These are phyloP conservation scores for Erinaceus europaeus DNA, from an alignment of 2,113 vertebrate species.

Conservation along the genomic window DNA sequence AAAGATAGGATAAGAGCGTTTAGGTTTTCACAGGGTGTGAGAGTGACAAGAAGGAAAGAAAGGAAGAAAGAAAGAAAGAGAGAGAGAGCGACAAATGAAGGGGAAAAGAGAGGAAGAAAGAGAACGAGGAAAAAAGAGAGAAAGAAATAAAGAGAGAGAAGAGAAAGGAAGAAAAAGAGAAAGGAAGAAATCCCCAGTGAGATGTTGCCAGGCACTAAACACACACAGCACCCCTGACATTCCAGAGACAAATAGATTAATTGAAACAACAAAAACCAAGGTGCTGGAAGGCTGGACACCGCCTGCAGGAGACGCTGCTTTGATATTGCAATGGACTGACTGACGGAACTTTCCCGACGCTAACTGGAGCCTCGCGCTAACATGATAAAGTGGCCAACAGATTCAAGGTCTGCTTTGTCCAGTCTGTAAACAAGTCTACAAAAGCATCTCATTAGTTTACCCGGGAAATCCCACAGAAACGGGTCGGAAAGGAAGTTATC, in stretches of 20 bases:
- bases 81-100: too few species aligned
- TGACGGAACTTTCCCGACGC: slow-evolving; percentile 46
- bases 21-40: too few species aligned
- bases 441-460: slow-evolving; percentile 33
- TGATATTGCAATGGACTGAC: slow-evolving; percentile 29
- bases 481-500: neutral
- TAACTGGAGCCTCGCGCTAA: slow-evolving; percentile 46
- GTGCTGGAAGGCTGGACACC: neutral
- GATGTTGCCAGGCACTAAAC: rapidly evolving
- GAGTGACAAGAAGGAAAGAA: too few species aligned
- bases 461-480: slow-evolving; percentile 21
- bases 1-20: too few species aligned
- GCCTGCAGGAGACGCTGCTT: slow-evolving; percentile 29
- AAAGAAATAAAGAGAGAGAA: too few species aligned
- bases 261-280: slow-evolving; percentile 41
- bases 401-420: neutral
- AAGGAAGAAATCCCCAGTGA: neutral
- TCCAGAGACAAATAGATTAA: slow-evolving; percentile 20
- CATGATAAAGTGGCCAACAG: slow-evolving; percentile 50
- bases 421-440: neutral
- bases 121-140: too few species aligned
- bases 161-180: neutral
- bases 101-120: too few species aligned
- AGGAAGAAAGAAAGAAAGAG: too few species aligned
- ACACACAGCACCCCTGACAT: neutral